phyloP scores from a whole-genome alignment of 2,888 invertebrate species.

The Spodoptera picta region DNA sequence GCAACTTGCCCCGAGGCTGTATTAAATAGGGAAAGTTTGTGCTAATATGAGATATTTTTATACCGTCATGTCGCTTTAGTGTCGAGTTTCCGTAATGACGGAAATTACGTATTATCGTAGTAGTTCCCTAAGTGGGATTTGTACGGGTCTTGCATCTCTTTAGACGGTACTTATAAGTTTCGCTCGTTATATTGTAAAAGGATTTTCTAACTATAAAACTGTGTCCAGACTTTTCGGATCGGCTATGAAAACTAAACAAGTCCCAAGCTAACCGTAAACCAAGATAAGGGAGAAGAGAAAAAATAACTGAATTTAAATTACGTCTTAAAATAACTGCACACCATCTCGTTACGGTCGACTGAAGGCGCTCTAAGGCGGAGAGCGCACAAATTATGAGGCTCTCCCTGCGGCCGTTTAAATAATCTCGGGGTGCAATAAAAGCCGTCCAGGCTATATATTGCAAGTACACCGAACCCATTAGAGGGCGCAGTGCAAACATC shows the following conservation, averaged over 20 bases:
- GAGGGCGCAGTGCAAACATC: slow-evolving; percentile 70
- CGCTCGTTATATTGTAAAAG: not conserved
- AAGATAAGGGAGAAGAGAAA: slow-evolving; percentile 15
- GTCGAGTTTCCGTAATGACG: slow-evolving; percentile 23
- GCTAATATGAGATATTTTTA: slow-evolving; percentile 69
- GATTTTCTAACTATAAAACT: not conserved
- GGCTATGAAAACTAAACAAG: slow-evolving; percentile 3
- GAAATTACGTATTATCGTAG: slow-evolving; percentile 41
- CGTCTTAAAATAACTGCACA: slow-evolving; percentile 62
- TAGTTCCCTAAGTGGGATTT: slow-evolving; percentile 34
- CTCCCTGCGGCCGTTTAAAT: slow-evolving; percentile 74
- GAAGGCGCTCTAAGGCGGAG: slow-evolving; percentile 62
- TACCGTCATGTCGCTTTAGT: slow-evolving; percentile 55
- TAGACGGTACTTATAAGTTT: slow-evolving; percentile 1
- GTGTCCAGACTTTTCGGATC: slow-evolving; percentile 5
- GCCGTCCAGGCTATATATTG: slow-evolving; percentile 72
- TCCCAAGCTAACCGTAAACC: slow-evolving; percentile 23
- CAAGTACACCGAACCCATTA: slow-evolving; percentile 69
- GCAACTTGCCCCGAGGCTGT: slow-evolving; percentile 61
- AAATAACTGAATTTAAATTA: slow-evolving; percentile 52
- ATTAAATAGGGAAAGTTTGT: slow-evolving; percentile 70
- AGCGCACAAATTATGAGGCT: slow-evolving; percentile 70
- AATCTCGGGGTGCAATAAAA: slow-evolving; percentile 79
- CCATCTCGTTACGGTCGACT: slow-evolving; percentile 63
- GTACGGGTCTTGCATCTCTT: slow-evolving; percentile 1